These are phyloP conservation scores for Myiozetetes cayanensis DNA, from an alignment of 2,113 vertebrate species.

Conservation along the genomic window DNA sequence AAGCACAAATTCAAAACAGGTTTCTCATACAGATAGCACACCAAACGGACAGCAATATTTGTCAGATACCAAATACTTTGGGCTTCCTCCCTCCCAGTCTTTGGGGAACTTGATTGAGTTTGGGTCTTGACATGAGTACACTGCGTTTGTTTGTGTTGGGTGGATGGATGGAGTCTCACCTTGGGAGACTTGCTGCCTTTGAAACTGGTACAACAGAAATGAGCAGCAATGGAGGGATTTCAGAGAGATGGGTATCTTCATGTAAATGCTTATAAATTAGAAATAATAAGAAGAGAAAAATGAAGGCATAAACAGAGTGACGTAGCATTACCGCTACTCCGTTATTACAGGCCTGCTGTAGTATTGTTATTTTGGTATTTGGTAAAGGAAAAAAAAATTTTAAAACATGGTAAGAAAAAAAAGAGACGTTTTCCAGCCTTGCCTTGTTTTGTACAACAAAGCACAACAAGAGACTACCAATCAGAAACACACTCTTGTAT, in stretches of 20 bases:
- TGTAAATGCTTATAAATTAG: neutral
- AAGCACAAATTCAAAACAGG: neutral
- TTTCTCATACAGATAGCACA: neutral
- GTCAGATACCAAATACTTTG: accelerated
- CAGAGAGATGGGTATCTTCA: neutral
- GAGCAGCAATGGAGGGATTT: neutral
- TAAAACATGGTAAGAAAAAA: neutral
- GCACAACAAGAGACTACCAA: neutral
- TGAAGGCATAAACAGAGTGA: neutral
- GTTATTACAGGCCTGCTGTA: neutral
- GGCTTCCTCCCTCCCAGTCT: neutral
- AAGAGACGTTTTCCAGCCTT: neutral
- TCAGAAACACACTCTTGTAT: neutral
- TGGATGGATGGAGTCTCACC: neutral
- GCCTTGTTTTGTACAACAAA: neutral
- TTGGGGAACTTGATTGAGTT: neutral
- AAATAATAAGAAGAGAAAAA: neutral
- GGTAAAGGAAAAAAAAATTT: neutral
- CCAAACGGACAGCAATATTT: accelerated
- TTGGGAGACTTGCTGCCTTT: neutral
- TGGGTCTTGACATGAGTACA: neutral
- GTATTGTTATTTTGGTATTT: neutral
- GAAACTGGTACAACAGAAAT: neutral
- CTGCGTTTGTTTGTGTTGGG: neutral
- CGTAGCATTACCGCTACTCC: accelerated